A percentile compares a stretch with the other conserved stretches of the same genome.
Evolutionary conservation across 2,888 invertebrate genomes (phyloP).

Genomic region (Cheilosia urbana): DNA sequence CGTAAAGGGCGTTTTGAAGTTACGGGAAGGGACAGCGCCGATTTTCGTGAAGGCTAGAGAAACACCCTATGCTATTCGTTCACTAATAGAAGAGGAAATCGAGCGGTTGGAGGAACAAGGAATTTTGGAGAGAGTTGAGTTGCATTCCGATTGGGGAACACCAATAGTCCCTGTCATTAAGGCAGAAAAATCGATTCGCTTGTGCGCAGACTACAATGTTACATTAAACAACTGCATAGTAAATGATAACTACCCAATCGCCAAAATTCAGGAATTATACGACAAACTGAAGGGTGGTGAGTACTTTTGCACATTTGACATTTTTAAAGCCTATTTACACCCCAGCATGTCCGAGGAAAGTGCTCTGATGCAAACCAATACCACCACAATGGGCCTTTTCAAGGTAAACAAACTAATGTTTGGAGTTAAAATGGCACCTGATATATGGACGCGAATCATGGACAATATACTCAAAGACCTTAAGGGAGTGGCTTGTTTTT

Average conservation of each 20-base stretch:
- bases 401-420: constrained; percentile 47
- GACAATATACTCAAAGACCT: constrained; percentile 38
- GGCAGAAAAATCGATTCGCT: background rate
- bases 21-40: constrained; percentile 18
- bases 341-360: constrained; percentile 11
- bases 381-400: constrained; percentile 7
- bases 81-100: constrained; percentile 39
- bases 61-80: constrained; percentile 30
- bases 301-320: too few relatives aligned
- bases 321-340: constrained; percentile 29
- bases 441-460: constrained; percentile 42
- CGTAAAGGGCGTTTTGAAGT: constrained; percentile 32
- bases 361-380: constrained; percentile 3
- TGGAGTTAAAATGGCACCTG: constrained; percentile 34
- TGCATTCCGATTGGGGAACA: constrained; percentile 16
- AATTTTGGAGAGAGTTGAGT: constrained; percentile 5
- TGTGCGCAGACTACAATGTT: constrained; percentile 42
- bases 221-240: constrained; percentile 40
- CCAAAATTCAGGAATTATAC: constrained; percentile 22
- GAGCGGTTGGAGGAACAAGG: constrained; percentile 26
- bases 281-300: constrained; percentile 12
- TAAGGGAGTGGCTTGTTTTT: constrained; percentile 28
- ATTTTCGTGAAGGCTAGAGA: constrained; percentile 15
- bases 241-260: constrained; percentile 41
- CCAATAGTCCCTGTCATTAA: constrained; percentile 6